Percentiles rank a stretch among this genome's conserved stretches.
These are phyloP conservation scores for Morbakka virulenta DNA, from an alignment of 30 jellyfish, hydroid and myxozoan genomes.

Conservation along the genomic window DNA sequence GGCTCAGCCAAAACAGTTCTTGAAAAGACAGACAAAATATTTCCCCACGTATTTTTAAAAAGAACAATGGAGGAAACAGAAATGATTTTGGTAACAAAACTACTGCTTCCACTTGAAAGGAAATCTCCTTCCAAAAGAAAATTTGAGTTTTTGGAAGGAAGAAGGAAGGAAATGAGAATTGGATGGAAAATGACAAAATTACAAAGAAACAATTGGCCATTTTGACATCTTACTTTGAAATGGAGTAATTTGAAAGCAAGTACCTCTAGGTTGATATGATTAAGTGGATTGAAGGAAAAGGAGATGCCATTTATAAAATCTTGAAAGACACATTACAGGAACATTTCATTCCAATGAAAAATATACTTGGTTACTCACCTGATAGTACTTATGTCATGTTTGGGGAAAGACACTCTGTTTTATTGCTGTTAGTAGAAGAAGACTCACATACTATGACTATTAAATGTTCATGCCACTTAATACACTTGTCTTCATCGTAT, in stretches of 20 bases:
- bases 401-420: constrained; percentile 51
- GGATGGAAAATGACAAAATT: neutral
- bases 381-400: constrained; percentile 60
- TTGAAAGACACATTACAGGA: constrained; percentile 16
- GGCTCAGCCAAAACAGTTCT: too few species aligned
- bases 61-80: too few species aligned
- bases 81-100: too few species aligned
- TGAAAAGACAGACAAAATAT: too few species aligned
- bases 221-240: constrained; percentile 7
- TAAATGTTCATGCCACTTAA: constrained; percentile 42
- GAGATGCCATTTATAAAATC: constrained; percentile 22
- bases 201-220: constrained; percentile 38
- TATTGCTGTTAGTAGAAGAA: constrained; percentile 5
- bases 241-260: constrained; percentile 6
- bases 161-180: neutral
- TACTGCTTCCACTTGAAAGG: neutral
- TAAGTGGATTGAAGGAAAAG: constrained; percentile 45
- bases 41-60: too few species aligned
- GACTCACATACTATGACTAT: constrained; percentile 16
- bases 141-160: neutral
- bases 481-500: constrained; percentile 53
- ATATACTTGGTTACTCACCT: constrained; percentile 50
- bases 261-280: constrained; percentile 28
- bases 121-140: neutral
- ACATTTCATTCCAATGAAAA: constrained; percentile 47